Percentiles rank a stretch among this genome's conserved stretches.
These are phyloP conservation scores for Temnopleurus reevesii DNA, from an alignment of 53 echinoderm and acorn worm genomes.

Conservation along the genomic window DNA sequence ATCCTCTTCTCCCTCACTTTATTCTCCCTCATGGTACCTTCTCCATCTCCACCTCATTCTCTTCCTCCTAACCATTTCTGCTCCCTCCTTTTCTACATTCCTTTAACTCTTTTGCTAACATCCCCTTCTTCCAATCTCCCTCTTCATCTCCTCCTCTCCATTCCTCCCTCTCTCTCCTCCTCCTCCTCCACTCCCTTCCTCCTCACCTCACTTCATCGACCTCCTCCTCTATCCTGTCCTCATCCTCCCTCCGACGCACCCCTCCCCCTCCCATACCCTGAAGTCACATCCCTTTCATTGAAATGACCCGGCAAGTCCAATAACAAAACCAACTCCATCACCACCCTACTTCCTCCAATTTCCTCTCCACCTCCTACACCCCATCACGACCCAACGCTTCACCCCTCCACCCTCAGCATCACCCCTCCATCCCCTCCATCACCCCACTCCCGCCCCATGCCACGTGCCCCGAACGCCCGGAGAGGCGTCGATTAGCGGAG, in stretches of 20 bases:
- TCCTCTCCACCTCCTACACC: neutral
- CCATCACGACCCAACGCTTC: neutral
- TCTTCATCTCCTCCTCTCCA: neutral
- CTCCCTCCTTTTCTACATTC: neutral
- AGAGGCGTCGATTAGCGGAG: slow-evolving; percentile 59
- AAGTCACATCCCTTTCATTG: no score
- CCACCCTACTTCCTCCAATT: slow-evolving; percentile 16
- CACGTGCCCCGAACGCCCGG: slow-evolving; percentile 41
- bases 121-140: neutral
- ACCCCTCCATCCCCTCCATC: neutral
- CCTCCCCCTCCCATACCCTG: no score
- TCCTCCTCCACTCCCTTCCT: neutral
- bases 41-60: no score
- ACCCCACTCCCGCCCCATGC: slow-evolving; percentile 3
- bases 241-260: neutral
- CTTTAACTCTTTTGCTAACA: neutral
- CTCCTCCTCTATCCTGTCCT: neutral
- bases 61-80: neutral
- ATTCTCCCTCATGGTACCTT: neutral
- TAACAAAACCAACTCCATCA: neutral
- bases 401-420: neutral
- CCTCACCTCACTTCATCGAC: neutral
- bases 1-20: neutral
- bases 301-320: no score
- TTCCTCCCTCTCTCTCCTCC: neutral